Evolutionary conservation across 2,888 invertebrate genomes (phyloP).

Genomic region (Podotricha telesiphe): DNA sequence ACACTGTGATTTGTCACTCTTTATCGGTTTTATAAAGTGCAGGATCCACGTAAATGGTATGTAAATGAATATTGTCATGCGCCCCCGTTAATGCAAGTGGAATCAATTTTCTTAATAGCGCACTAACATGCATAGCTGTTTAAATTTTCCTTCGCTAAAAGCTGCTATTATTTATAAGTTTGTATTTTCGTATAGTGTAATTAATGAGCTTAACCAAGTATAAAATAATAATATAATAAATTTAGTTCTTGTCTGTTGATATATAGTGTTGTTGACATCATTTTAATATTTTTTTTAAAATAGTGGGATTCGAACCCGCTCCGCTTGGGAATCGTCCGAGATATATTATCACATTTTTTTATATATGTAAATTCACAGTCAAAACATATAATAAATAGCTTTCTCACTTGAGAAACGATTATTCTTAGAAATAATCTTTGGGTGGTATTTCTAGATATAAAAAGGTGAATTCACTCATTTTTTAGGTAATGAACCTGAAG

Average conservation of each 20-base stretch:
- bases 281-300: background rate
- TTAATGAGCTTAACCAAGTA: background rate
- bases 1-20: background rate
- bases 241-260: background rate
- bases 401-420: too few relatives aligned
- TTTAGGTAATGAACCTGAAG: too few relatives aligned
- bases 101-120: conserved; percentile 26
- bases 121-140: conserved; percentile 23
- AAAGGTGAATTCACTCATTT: too few relatives aligned
- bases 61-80: conserved; percentile 4
- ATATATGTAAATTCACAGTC: too few relatives aligned
- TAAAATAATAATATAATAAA: background rate
- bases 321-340: too few relatives aligned
- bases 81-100: conserved; percentile 10
- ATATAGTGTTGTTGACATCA: background rate
- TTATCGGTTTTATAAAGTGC: background rate
- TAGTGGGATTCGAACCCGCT: background rate
- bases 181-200: background rate
- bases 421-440: too few relatives aligned
- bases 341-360: too few relatives aligned
- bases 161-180: conserved; percentile 2
- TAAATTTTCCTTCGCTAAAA: conserved; percentile 3
- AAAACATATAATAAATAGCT: too few relatives aligned
- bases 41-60: background rate
- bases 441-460: too few relatives aligned